Base-by-base conservation (phyloP, 2,113 vertebrate genomes). In the Fregata magnificens region DNA sequence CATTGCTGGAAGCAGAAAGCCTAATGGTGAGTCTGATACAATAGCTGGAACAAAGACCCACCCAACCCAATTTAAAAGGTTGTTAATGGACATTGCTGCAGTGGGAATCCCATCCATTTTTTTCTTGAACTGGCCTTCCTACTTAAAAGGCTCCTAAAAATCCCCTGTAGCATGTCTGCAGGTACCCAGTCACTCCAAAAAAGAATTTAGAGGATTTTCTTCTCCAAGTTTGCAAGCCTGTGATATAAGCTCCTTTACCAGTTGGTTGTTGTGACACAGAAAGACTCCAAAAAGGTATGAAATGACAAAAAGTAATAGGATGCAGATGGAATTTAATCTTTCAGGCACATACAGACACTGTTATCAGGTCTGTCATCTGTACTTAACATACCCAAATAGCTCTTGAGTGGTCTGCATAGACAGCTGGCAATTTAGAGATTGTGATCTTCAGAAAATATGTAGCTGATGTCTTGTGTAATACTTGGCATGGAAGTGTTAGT, bases 271-370 rank as follows among this genome's bases (percentile, higher is more conserved):
- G 69, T 78, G 83, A 74, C 47, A 52, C 10, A 16, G n/a, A 58
- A 61, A n/a, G 53, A 72, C 47, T 86, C 76, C 38, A 61, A 49
- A 95, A 83, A 47, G 13, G 52, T 87, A 44, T 9, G 10, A 91
- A 93, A 77, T 83, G 13, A 63, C 55, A 82, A 69, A 77, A 96
- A 91, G 56, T 90, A 94, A 63, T 28, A 55, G 34, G 62, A 82
- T 85, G 70, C 65, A 82, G 70, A 52, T 88, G 82, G 87, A 96
- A 95, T 96, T 96, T 96, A 95, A 85, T 91, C 94, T 95, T 79
- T 90, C 13, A 36, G 83, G 59, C 71, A 24, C 67, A 94, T 92
- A 67, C 63, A 91, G 87, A 65, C 20, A 2, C 36, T 84, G 47
- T 92, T 91, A 96, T 76, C 49, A 0, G 26, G 28, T 85, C 84